Base-by-base conservation (phyloP, 2,113 vertebrate species). In the Bostrychus sinensis region DNA sequence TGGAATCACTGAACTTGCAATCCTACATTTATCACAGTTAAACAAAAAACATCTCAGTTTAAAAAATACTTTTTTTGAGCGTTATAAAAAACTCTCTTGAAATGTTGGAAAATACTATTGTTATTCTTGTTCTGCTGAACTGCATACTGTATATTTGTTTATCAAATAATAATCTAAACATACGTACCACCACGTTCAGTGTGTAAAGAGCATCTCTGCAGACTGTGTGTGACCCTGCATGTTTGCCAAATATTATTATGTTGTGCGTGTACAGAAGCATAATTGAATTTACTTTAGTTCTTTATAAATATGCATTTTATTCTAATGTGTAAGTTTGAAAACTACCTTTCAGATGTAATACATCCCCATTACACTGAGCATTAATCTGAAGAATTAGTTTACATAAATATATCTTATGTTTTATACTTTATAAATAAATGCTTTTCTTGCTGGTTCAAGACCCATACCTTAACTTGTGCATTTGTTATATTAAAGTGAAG, bases 401-500 rank as follows among this genome's bases (percentile, higher is more conserved):
- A 7, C 12, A 39, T 14, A 39, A 14, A 14, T 39, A 14, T 32
- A 5, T 32, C 30, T 32, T 8, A 7, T 32, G 8, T 32, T 32
- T 32, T 32, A 7, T 5, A 7, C 30, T 7, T 8, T 8, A 32
- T 3, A 32, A n/a, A n/a, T n/a, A n/a, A n/a, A n/a, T n/a, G n/a
- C n/a, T n/a, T n/a, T n/a, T 32, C 2, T 32, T 32, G 30, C 5
- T 32, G 30, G 30, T 32, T 32, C 8, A 2, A 32, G 5, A 32
- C 8, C 3, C 5, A 32, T 7, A 17, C 48, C 25, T 28, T 28
- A 5, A 51, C 25, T 5, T 28, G 2, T 51, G 7, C 25, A 19
- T 55, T 55, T 30, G n/a, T 19, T 36, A 34, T 55, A 4, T 91
- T 91, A 54, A 75, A 98, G 96, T 70, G 96, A 98, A 78, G 97